Evolutionary conservation across 2,888 invertebrate genomes (phyloP).

Genomic region (Tenthredo amoena): DNA sequence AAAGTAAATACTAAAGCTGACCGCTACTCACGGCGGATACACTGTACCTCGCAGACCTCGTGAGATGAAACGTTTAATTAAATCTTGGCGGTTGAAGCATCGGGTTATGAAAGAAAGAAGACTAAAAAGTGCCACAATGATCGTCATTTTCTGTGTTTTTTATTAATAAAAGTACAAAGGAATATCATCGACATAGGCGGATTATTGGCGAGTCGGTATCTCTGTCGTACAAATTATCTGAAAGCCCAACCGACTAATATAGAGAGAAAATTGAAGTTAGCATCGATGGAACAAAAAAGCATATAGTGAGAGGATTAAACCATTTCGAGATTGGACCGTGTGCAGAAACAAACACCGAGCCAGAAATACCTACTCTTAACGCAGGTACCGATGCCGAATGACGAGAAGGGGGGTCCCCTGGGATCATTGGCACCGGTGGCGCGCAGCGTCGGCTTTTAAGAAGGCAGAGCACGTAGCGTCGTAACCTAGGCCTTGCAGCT

Average conservation of each 20-base stretch:
- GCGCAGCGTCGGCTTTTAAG: constrained; percentile 43
- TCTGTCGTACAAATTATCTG: neutral
- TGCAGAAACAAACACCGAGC: neutral
- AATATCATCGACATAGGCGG: neutral
- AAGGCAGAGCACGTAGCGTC: constrained; percentile 51
- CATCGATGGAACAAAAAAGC: neutral
- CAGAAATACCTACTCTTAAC: neutral
- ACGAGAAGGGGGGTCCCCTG: constrained; percentile 36
- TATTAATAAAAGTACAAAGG: neutral
- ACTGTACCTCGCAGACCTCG: neutral
- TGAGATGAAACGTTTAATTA: constrained; percentile 43
- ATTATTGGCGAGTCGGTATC: neutral
- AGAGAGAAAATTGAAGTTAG: neutral
- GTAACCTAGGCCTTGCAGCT: constrained; percentile 55
- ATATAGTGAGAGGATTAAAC: neutral
- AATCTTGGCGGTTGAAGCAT: constrained; percentile 30
- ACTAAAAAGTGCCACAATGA: constrained; percentile 11
- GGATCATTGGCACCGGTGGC: constrained; percentile 50
- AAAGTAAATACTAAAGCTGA: constrained; percentile 14
- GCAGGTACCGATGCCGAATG: constrained; percentile 39
- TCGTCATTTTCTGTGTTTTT: constrained; percentile 2
- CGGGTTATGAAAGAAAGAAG: constrained; percentile 31
- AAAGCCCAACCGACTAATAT: neutral
- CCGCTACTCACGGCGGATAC: constrained; percentile 19
- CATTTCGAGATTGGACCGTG: neutral